These are phyloP conservation scores for Pseudorasbora parva DNA, from an alignment of 2,113 vertebrate genomes.

Conservation along the genomic window DNA sequence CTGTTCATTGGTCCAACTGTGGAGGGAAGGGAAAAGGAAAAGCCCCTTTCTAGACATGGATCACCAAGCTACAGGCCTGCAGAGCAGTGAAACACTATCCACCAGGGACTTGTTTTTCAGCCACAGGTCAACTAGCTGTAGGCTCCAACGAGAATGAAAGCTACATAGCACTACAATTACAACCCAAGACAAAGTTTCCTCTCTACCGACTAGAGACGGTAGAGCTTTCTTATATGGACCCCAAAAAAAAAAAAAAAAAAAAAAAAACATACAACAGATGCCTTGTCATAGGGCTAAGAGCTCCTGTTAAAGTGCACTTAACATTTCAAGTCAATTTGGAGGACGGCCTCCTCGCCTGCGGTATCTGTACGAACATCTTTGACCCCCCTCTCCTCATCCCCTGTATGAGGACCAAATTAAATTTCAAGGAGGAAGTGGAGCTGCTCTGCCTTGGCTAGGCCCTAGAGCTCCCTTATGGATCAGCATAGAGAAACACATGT, in stretches of 20 bases:
- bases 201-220: conserved; percentile 53
- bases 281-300: conserved; percentile 50
- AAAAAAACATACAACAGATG: conserved; percentile 44
- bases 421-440: conserved; percentile 67
- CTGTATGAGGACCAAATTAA: conserved; percentile 62
- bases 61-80: conserved; percentile 74
- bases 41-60: conserved; percentile 73
- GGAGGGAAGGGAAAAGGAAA: conserved; percentile 65
- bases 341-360: conserved; percentile 39
- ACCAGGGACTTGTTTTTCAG: conserved; percentile 74
- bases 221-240: conserved; percentile 33
- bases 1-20: conserved; percentile 44
- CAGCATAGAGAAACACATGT: conserved; percentile 63
- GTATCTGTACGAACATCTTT: conserved; percentile 59
- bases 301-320: conserved; percentile 58
- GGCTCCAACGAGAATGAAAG: conserved; percentile 66
- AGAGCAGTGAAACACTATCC: conserved; percentile 78
- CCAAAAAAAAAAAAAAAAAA: conserved; percentile 26
- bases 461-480: conserved; percentile 56
- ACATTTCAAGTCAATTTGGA: conserved; percentile 57
- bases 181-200: conserved; percentile 62
- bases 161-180: conserved; percentile 63
- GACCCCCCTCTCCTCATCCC: conserved; percentile 43
- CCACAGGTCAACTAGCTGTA: conserved; percentile 76
- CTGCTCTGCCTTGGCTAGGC: conserved; percentile 48